Evolutionary conservation across 2,888 invertebrate species (phyloP), one percentile per base, ranked within the genome.

Genomic region (Drosophila percnosoma): DNA sequence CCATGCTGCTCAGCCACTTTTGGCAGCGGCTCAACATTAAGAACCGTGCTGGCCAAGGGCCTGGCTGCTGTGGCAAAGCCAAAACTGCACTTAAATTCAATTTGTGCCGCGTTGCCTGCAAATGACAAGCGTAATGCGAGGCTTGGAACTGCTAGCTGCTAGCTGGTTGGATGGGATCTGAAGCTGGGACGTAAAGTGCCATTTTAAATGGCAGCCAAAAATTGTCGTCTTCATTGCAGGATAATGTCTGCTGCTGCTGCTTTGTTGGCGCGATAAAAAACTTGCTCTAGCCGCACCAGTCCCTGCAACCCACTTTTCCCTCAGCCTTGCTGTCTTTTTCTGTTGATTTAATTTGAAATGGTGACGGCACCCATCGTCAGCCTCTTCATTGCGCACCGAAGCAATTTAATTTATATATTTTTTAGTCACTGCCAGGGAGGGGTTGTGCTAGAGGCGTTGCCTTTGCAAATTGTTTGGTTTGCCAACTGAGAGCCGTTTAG

Each of bases 271-370:
- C 88, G 79, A 87, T 89, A 88, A 85, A 87, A 87, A 86, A 89
- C 79, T 83, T 85, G 55, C 73, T 73, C 80, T 70, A 64, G 77
- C 71, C 74, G 57, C 73, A 62, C 68, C 38, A 51, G 60, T 11
- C 34, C 21, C 24, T 4, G 62, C 38, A n/a, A 5, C 31, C 13
- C 18, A 11, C 33, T 2, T 24, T 2, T 3, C 18, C 34, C 36
- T n/a, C n/a, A 15, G 29, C 31, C n/a, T 64, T 59, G 52, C 58
- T 57, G 66, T 52, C 74, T 75, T 79, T 75, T 89, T 87, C 80
- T 82, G 90, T 90, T 90, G 89, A 91, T 90, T 91, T 90, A 91
- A 90, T 91, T 91, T 91, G 80, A 87, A 90, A 85, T 89, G 91
- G 89, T 82, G 83, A 80, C 83, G 80, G 70, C 77, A 75, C 73